phyloP scores from a whole-genome alignment of 2,797 vertebrate species.

The Squalus acanthias region DNA sequence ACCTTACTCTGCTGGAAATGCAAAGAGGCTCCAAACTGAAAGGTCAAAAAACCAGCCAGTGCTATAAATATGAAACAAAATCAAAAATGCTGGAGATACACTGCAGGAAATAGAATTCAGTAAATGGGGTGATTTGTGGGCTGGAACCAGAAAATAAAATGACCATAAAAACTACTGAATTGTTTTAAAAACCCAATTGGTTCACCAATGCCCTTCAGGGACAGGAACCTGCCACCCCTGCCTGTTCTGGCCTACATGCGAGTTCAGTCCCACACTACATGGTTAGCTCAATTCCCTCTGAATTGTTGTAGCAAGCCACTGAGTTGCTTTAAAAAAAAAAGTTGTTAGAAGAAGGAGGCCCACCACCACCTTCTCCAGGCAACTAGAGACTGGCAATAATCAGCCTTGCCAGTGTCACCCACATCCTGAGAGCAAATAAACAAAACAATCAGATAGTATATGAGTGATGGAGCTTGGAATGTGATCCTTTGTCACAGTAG shows the following conservation, averaged over 20 bases:
- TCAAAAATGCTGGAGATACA: neutral
- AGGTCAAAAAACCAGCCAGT: neutral
- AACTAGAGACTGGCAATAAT: no score
- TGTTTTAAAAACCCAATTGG: neutral
- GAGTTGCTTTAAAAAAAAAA: neutral
- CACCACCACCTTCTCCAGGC: neutral
- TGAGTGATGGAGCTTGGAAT: neutral
- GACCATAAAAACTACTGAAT: neutral
- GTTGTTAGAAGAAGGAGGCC: neutral
- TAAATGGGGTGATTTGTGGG: neutral
- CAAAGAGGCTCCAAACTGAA: neutral
- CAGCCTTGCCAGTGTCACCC: neutral
- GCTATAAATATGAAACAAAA: neutral
- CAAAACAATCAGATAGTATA: neutral
- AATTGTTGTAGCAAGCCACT: neutral
- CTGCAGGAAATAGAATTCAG: neutral
- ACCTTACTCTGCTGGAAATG: neutral
- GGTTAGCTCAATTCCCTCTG: neutral
- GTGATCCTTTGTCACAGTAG: neutral
- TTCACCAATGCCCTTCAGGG: neutral
- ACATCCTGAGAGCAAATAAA: slow-evolving; percentile 1
- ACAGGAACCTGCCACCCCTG: neutral
- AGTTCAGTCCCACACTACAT: neutral
- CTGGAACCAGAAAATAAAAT: neutral
- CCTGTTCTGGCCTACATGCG: neutral